These are phyloP conservation scores for Hyaena hyaena DNA, from an alignment of 2,113 vertebrate species.

Conservation along the genomic window DNA sequence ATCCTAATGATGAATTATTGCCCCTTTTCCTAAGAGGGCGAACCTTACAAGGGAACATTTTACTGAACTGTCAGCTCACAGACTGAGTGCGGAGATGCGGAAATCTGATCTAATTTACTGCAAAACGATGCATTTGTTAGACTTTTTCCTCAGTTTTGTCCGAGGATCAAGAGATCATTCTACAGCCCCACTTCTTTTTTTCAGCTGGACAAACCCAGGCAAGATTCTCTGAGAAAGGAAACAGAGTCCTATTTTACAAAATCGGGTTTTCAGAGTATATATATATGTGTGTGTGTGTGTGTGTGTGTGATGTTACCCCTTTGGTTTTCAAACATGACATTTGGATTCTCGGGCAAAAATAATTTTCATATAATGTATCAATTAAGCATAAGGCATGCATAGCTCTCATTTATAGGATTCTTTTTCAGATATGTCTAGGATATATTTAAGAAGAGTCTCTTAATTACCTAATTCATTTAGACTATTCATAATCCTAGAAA, in stretches of 20 bases:
- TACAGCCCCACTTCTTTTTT: constrained; percentile 66
- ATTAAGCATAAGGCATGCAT: neutral
- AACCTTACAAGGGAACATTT: constrained; percentile 92
- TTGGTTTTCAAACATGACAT: neutral
- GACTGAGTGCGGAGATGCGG: constrained; percentile 89
- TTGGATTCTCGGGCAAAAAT: constrained; percentile 8
- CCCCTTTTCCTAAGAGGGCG: constrained; percentile 92
- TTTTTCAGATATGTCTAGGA: neutral
- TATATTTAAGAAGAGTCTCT: constrained; percentile 38
- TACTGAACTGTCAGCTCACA: constrained; percentile 92
- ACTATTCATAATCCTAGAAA: neutral
- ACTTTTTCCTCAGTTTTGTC: constrained; percentile 82
- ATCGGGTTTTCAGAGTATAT: neutral
- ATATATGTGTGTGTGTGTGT: neutral
- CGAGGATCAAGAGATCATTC: constrained; percentile 86
- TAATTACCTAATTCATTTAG: constrained; percentile 43
- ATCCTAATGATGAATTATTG: constrained; percentile 99
- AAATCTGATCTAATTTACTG: constrained; percentile 93
- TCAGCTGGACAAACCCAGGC: neutral
- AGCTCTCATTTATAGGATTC: neutral
- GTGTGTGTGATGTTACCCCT: neutral
- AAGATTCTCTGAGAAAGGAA: neutral
- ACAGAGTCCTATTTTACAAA: neutral
- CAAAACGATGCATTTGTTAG: constrained; percentile 89
- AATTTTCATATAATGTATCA: neutral